Evolutionary conservation across 2,113 vertebrate genomes (phyloP).

Genomic region (Clarias batrachus): DNA sequence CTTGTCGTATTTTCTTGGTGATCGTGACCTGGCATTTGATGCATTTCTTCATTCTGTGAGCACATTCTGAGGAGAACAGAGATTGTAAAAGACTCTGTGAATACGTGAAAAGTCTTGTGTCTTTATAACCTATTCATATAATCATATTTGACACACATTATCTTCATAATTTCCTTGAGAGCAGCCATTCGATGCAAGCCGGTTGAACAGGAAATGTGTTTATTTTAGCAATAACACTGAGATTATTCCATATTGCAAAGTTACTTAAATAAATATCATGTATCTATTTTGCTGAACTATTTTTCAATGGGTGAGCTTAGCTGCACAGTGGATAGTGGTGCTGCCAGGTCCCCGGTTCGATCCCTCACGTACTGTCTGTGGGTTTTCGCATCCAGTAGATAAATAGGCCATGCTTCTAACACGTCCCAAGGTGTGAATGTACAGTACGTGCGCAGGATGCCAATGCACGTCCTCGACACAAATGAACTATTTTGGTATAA

Average conservation of each 20-base stretch:
- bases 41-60: conserved; percentile 97
- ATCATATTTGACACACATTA: neutral
- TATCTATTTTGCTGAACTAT: neutral
- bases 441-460: neutral
- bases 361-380: neutral
- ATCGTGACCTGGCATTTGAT: conserved; percentile 97
- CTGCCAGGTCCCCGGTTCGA: neutral
- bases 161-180: neutral
- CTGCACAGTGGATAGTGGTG: neutral
- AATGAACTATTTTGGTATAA: no score
- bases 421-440: neutral
- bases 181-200: neutral
- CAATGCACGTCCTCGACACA: neutral
- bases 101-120: neutral
- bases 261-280: neutral
- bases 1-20: conserved; percentile 92
- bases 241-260: neutral
- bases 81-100: neutral
- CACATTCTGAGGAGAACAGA: conserved; percentile 78
- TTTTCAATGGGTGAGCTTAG: neutral
- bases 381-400: neutral
- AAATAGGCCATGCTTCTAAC: neutral
- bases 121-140: neutral
- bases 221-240: neutral
- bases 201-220: no score